These are phyloP conservation scores for Eleutherodactylus coqui DNA, from an alignment of 2,797 vertebrate genomes.

Conservation along the genomic window DNA sequence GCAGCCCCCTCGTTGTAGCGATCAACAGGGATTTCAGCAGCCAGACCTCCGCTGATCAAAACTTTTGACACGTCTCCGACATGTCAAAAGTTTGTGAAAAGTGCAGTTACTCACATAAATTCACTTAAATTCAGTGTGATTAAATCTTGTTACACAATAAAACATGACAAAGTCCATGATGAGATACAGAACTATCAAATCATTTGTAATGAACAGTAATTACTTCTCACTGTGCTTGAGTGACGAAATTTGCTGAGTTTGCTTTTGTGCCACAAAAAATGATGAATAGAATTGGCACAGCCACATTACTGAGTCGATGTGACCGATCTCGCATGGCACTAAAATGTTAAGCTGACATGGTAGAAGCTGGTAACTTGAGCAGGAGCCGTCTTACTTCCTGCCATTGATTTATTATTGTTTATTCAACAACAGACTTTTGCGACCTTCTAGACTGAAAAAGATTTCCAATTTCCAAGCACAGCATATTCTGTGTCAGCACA, in stretches of 20 bases:
- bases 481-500: conserved; percentile 51
- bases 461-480: conserved; percentile 58
- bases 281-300: conserved; percentile 61
- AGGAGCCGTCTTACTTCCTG: conserved; percentile 61
- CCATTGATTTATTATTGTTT: conserved; percentile 69
- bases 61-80: too few species aligned
- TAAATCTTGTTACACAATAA: not conserved
- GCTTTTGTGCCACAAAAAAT: conserved; percentile 57
- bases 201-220: conserved; percentile 63
- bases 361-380: conserved; percentile 66
- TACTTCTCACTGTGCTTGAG: conserved; percentile 63
- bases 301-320: conserved; percentile 63
- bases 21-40: too few species aligned
- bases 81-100: too few species aligned
- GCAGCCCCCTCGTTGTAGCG: too few species aligned
- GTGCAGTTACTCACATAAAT: too few species aligned
- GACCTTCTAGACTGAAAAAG: conserved; percentile 54
- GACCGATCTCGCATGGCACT: conserved; percentile 60
- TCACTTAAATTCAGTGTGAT: not conserved
- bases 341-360: conserved; percentile 65
- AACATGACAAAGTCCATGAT: not conserved
- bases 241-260: conserved; percentile 66
- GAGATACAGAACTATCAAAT: not conserved
- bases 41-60: too few species aligned
- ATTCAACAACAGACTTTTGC: conserved; percentile 65